These are phyloP conservation scores for Steinernema khuongi DNA, from an alignment of 1,140 invertebrate species.

Conservation along the genomic window DNA sequence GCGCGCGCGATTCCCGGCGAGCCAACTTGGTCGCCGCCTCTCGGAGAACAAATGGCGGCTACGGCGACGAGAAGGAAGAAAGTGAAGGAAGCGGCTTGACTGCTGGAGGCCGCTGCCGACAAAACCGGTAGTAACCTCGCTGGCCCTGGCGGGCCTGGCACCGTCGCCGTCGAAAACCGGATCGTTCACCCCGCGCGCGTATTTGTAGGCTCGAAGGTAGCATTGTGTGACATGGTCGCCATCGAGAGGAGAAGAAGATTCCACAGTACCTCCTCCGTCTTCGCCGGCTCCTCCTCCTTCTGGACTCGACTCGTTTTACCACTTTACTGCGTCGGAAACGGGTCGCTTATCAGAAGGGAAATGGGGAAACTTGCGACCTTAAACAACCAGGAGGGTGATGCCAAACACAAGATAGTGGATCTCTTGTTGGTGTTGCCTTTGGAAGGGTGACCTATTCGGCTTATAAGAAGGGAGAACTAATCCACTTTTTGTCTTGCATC, in stretches of 20 bases:
- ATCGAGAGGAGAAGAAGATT: background rate
- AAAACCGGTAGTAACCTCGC: constrained; percentile 14
- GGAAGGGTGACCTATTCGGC: no score
- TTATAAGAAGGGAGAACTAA: no score
- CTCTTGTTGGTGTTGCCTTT: no score
- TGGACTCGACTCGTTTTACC: no score
- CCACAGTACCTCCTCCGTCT: background rate
- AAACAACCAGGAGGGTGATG: no score
- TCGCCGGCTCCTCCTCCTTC: no score
- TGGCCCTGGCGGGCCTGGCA: constrained; percentile 10
- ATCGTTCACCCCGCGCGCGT: background rate
- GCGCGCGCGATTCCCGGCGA: background rate
- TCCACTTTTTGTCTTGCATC: no score
- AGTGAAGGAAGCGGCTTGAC: constrained; percentile 6
- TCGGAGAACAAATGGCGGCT: background rate
- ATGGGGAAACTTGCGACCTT: background rate
- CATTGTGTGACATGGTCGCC: constrained; percentile 4
- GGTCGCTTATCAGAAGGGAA: background rate
- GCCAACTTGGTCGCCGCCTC: constrained; percentile 14
- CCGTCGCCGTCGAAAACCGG: constrained; percentile 4
- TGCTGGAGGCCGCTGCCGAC: background rate
- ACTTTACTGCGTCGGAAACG: background rate
- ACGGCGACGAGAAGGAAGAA: background rate
- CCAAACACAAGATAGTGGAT: no score
- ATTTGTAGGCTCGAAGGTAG: constrained; percentile 7